Conservation (phyloP, 2,888 invertebrate genomes). For the Drosophila meridionalis region DNA sequence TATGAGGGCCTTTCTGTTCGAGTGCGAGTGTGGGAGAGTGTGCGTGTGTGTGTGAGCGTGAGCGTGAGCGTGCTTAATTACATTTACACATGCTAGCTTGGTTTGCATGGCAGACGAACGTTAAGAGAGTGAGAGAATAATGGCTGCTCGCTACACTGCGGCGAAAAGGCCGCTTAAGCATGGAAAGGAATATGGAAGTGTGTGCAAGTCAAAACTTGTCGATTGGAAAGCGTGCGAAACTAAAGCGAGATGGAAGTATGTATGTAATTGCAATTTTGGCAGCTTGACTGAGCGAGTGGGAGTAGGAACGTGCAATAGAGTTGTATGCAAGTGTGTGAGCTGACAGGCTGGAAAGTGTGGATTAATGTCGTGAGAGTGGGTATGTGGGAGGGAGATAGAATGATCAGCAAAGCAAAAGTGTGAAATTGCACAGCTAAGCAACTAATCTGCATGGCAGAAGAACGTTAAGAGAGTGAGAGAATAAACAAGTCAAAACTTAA, state of each 20-base stretch:
- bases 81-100: constrained; percentile 66
- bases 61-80: constrained; percentile 67
- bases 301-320: neutral
- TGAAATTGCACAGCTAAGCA: neutral
- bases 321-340: neutral
- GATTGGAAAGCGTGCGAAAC: neutral
- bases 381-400: neutral
- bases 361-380: neutral
- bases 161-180: neutral
- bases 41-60: constrained; percentile 15
- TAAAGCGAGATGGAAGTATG: neutral
- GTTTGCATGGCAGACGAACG: constrained; percentile 18
- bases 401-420: neutral
- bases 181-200: constrained; percentile 19
- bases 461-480: constrained; percentile 8
- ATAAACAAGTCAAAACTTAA: neutral
- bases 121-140: constrained; percentile 6
- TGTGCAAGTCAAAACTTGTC: constrained; percentile 12
- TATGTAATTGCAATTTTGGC: neutral
- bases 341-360: neutral
- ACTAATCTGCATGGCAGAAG: constrained; percentile 1
- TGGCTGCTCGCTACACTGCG: constrained; percentile 27
- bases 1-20: constrained; percentile 46
- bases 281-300: neutral
- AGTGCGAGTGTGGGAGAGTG: constrained; percentile 4